Base-by-base conservation (phyloP, 2,888 invertebrate genomes). In the Omphaloscelis lunosa region DNA sequence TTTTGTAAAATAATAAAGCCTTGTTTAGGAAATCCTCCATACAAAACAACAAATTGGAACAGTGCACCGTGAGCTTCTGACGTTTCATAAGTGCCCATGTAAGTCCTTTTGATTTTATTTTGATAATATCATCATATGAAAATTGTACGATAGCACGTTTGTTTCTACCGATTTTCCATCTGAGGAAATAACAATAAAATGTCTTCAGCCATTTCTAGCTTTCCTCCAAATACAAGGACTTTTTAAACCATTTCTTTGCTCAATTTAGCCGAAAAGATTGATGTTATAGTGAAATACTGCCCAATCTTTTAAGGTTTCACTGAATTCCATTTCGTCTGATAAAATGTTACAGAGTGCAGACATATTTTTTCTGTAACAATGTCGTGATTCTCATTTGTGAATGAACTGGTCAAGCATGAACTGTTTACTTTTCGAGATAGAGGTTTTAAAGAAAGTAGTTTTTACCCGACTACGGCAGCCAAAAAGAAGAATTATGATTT, bases 281-380 rank as follows among this genome's bases (percentile, higher is more conserved):
- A 86, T 85, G 61, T 15, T 51, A 63, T 56, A 59, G 83, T 85
- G 73, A 86, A 76, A 80, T 81, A 78, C 77, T 71, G 72, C 59
- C 69, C 81, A 83, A 86, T 87, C 83, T 87, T 85, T 85, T 86
- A 76, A 86, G 85, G 74, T 80, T 77, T 77, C 72, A 59, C 75
- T 77, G 77, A 81, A 85, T 79, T 79, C 62, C 69, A 65, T 85
- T 77, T 71, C 59, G 20, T 74, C 73, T 80, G 75, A 75, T 85
- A 81, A 78, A 81, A 83, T 71, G 75, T 85, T 74, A 85, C 78
- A 75, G 69, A 81, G 68, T 77, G 61, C 71, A 63, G 27, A 79
- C 72, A 80, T 83, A 77, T 80, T 80, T 85, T 83, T 83, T 77
- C 63, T 72, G 74, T 75, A 71, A 79, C 80, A 62, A 62, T 73